A percentile compares a stretch with the other conserved stretches of the same genome.
Evolutionary conservation across 2,888 invertebrate species (phyloP).

Genomic region (Reticulitermes lucifugus): DNA sequence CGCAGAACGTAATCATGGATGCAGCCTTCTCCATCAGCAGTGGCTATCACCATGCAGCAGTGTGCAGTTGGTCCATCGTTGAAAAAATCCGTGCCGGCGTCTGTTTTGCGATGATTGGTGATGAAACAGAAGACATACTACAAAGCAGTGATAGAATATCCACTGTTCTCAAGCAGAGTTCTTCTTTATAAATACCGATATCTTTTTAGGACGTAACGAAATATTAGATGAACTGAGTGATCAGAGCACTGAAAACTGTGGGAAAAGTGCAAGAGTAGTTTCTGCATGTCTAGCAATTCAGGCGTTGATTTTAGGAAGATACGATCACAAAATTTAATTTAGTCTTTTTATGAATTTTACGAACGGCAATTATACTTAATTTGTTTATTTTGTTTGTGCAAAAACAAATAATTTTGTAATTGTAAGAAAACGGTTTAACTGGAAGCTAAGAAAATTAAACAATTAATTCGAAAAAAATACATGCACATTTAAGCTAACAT

Average conservation of each 20-base stretch:
- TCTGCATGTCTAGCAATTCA: not conserved
- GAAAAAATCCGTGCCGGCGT: constrained; percentile 4
- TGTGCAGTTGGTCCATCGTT: constrained; percentile 24
- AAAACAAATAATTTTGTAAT: not conserved
- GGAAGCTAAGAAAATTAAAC: not conserved
- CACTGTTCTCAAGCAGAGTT: not conserved
- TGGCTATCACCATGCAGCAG: constrained; percentile 10
- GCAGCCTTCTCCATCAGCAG: not conserved
- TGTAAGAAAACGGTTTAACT: not conserved
- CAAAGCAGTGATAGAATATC: not conserved
- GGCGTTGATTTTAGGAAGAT: not conserved
- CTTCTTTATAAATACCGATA: not conserved
- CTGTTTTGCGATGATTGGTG: constrained; percentile 11
- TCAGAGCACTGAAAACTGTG: not conserved
- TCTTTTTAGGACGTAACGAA: not conserved
- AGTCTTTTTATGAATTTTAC: not conserved
- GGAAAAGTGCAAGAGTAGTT: not conserved
- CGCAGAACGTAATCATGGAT: constrained; percentile 16
- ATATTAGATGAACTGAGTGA: not conserved
- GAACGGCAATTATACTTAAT: constrained; percentile 13
- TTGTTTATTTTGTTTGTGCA: not conserved
- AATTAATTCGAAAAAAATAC: not conserved
- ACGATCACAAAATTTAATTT: not conserved
- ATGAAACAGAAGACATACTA: not conserved
- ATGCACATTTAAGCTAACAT: not conserved